phyloP scores from a whole-genome alignment of 2,113 vertebrate species.

The Vidua chalybeata region DNA sequence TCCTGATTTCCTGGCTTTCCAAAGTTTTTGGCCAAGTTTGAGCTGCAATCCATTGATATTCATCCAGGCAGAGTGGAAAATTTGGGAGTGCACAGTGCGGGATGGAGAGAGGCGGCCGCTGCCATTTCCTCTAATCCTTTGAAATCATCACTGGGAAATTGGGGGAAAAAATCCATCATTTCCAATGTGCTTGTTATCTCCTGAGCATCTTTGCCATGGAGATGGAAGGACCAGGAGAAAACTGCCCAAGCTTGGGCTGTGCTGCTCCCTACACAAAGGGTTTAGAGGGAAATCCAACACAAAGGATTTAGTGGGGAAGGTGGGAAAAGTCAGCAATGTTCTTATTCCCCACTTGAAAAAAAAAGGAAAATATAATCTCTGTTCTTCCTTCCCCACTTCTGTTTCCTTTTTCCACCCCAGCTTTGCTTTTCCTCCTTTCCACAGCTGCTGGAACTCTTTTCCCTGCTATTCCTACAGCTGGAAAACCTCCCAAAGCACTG shows the following conservation, averaged over 20 bases:
- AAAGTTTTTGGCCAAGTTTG: not conserved
- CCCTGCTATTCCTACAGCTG: not conserved
- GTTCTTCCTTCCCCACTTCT: not conserved
- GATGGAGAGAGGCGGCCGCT: accelerated
- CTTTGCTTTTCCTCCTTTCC: not conserved
- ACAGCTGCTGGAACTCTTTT: not conserved
- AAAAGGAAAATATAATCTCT: not conserved
- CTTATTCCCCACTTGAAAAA: not conserved
- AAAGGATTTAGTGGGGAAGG: not conserved
- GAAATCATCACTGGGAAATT: not conserved
- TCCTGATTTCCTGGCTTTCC: not conserved
- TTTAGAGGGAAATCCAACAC: not conserved
- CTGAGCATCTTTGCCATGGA: not conserved
- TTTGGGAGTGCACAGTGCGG: not conserved
- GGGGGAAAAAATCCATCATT: not conserved
- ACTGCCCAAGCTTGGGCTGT: accelerated
- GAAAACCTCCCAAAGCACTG: not conserved
- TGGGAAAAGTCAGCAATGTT: not conserved
- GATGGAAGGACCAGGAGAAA: not conserved
- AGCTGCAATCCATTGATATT: not conserved
- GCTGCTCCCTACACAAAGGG: not conserved
- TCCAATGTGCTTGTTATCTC: not conserved
- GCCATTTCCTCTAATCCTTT: not conserved
- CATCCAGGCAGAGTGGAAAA: not conserved
- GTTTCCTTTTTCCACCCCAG: not conserved